phyloP scores from a whole-genome alignment of 2,113 vertebrate species.

The Syngnathus scovelli region DNA sequence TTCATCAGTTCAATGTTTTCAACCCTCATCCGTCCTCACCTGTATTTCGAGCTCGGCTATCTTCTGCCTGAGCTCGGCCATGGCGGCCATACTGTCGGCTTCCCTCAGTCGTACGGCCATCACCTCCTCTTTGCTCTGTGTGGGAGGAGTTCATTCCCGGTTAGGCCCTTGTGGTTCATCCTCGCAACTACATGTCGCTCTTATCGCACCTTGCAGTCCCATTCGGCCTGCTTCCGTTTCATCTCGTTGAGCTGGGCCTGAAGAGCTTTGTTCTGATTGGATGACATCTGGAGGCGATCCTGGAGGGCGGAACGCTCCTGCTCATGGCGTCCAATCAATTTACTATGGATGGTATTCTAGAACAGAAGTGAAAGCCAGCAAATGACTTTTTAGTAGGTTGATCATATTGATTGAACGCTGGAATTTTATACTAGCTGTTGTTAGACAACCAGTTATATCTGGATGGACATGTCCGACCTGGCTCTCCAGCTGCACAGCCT shows the following conservation, averaged over 20 bases:
- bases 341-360: constrained; percentile 84
- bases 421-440: too few relatives aligned
- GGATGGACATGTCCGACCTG: constrained; percentile 69
- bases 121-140: constrained; percentile 89
- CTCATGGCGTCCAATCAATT: constrained; percentile 78
- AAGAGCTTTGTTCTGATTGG: constrained; percentile 83
- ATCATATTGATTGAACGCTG: too few relatives aligned
- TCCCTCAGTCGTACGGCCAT: constrained; percentile 88
- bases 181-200: neutral
- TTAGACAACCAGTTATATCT: too few relatives aligned
- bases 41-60: constrained; percentile 92
- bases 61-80: constrained; percentile 88
- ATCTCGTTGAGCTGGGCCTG: constrained; percentile 85
- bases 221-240: constrained; percentile 85
- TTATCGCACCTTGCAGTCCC: constrained; percentile 71
- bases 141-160: neutral
- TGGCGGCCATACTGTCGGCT: constrained; percentile 87
- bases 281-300: constrained; percentile 79
- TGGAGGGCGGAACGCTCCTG: constrained; percentile 79
- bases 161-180: neutral
- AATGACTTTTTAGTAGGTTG: neutral
- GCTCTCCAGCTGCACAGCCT: constrained; percentile 82
- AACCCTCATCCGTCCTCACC: constrained; percentile 56
- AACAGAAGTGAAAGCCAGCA: neutral
- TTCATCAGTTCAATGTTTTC: neutral